These are phyloP conservation scores for Drosophila azteca DNA, from an alignment of 1,140 invertebrate genomes.

Conservation along the genomic window DNA sequence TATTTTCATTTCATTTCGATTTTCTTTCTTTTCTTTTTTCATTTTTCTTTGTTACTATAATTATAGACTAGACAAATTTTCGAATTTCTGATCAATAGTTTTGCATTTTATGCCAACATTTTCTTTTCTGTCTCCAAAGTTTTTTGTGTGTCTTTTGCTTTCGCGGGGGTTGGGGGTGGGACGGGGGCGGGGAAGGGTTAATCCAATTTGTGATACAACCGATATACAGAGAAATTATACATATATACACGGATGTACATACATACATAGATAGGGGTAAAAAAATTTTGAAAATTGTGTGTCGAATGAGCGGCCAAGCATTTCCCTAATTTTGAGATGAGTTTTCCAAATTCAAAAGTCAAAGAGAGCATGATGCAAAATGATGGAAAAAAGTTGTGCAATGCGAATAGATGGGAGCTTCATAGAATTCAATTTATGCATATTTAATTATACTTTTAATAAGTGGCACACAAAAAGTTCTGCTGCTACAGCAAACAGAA, in stretches of 20 bases:
- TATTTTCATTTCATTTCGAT: constrained; percentile 30
- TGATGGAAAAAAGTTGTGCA: constrained; percentile 57
- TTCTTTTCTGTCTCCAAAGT: constrained; percentile 50
- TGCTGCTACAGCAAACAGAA: constrained; percentile 35
- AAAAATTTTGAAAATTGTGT: constrained; percentile 39
- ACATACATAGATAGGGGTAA: constrained; percentile 7
- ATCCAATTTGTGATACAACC: constrained; percentile 34
- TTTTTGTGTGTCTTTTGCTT: constrained; percentile 21
- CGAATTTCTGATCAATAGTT: constrained; percentile 61
- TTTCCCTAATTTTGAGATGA: constrained; percentile 43
- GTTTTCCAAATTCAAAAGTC: constrained; percentile 53
- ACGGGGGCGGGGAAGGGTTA: not conserved
- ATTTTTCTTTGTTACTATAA: constrained; percentile 19
- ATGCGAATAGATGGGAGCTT: constrained; percentile 32
- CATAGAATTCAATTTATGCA: constrained; percentile 38
- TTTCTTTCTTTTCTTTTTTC: constrained; percentile 30
- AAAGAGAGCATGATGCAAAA: constrained; percentile 63
- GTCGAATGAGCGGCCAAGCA: constrained; percentile 25
- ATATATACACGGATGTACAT: constrained; percentile 24
- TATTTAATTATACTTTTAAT: constrained; percentile 24
- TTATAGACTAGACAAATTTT: constrained; percentile 31
- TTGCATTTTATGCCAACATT: constrained; percentile 83
- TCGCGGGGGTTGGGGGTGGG: not conserved
- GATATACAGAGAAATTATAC: constrained; percentile 8
- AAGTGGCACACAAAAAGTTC: constrained; percentile 46